These are phyloP conservation scores for Phalacrocorax pelagicus DNA, from an alignment of 2,113 vertebrate species.

Conservation along the genomic window DNA sequence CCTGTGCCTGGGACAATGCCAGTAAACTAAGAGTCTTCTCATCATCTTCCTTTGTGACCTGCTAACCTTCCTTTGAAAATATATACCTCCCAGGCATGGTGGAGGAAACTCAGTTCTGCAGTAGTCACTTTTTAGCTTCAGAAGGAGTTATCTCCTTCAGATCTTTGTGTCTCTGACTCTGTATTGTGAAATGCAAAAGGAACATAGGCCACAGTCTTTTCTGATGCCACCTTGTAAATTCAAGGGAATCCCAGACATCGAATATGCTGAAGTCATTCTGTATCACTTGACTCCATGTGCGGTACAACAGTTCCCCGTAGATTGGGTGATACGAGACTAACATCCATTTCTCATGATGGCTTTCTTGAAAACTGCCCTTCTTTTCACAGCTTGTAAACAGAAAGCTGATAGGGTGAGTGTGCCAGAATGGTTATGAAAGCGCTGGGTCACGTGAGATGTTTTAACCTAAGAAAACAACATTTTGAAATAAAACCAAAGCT, in stretches of 20 bases:
- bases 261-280: not conserved
- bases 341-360: not conserved
- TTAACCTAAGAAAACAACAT: not conserved
- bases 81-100: not conserved
- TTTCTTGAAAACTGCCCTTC: not conserved
- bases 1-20: not conserved
- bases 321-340: not conserved
- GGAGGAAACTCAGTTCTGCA: not conserved
- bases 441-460: not conserved
- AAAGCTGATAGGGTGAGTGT: not conserved
- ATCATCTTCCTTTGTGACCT: not conserved
- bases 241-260: not conserved
- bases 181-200: not conserved
- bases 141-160: not conserved
- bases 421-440: not conserved
- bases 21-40: not conserved
- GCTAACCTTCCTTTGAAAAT: not conserved
- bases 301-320: not conserved
- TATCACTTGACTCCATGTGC: not conserved
- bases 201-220: not conserved
- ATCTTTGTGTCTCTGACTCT: not conserved
- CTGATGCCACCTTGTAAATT: not conserved
- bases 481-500: not conserved
- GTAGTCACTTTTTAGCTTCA: not conserved
- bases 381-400: constrained; percentile 44